Evolutionary conservation across 2,113 vertebrate genomes (phyloP).

Genomic region (Nyctereutes procyonoides): DNA sequence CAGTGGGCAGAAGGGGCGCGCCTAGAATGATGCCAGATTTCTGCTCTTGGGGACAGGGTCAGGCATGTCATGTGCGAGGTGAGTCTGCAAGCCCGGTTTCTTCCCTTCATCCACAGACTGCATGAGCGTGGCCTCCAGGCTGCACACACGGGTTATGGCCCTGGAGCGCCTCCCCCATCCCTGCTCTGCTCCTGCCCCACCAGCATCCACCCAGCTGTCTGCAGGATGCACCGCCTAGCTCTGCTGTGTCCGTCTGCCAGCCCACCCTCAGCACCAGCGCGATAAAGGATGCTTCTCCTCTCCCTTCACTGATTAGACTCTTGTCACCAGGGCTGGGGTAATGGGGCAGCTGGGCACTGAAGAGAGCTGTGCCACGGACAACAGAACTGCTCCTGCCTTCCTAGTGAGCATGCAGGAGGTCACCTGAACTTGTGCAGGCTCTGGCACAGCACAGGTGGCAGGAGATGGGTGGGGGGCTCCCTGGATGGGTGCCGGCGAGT

Average conservation of each 20-base stretch:
- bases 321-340: background rate
- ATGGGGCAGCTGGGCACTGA: background rate
- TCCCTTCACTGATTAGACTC: background rate
- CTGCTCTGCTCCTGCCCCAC: background rate
- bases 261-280: background rate
- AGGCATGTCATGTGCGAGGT: background rate
- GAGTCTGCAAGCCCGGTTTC: background rate
- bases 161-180: rapidly evolving
- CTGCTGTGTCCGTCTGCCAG: rapidly evolving
- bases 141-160: background rate
- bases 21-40: background rate
- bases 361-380: background rate
- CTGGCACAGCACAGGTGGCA: rapidly evolving
- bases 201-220: background rate
- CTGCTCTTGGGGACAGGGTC: background rate
- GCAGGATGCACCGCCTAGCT: rapidly evolving
- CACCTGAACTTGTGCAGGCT: background rate
- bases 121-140: background rate
- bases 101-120: rapidly evolving
- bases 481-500: rapidly evolving
- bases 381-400: background rate
- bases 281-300: no score
- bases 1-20: rapidly evolving
- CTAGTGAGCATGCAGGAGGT: background rate
- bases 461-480: background rate